Evolutionary conservation across 2,888 invertebrate species (phyloP).

Genomic region (Deilephila porcellus): DNA sequence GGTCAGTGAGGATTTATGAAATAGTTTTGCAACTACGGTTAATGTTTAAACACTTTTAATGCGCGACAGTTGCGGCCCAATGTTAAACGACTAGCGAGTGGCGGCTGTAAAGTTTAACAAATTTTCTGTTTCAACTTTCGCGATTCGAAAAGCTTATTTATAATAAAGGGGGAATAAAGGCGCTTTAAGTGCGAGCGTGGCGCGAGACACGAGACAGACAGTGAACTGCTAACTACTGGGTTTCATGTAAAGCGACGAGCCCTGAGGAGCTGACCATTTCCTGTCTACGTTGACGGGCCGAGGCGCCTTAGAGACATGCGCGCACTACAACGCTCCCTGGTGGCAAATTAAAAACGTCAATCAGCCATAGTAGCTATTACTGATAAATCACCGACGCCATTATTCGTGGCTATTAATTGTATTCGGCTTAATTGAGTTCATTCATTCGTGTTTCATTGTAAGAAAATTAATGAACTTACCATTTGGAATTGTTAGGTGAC

Average conservation of each 20-base stretch:
- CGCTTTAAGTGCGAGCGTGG: neutral
- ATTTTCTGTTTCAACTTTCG: conserved; percentile 8
- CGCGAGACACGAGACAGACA: conserved; percentile 28
- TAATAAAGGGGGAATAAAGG: neutral
- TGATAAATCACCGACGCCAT: conserved; percentile 75
- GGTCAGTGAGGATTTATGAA: conserved; percentile 36
- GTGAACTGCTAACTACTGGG: conserved; percentile 45
- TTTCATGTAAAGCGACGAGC: conserved; percentile 44
- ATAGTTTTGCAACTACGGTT: conserved; percentile 26
- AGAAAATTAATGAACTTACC: conserved; percentile 66
- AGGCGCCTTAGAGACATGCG: conserved; percentile 53
- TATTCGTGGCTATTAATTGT: conserved; percentile 77
- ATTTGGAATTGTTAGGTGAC: conserved; percentile 56
- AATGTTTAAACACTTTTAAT: conserved; percentile 26
- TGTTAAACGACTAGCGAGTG: conserved; percentile 22
- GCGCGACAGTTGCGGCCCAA: conserved; percentile 20
- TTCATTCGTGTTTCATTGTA: conserved; percentile 71
- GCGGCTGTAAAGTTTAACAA: conserved; percentile 17
- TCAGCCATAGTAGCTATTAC: conserved; percentile 71
- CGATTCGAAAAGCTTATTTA: neutral
- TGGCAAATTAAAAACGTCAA: conserved; percentile 79
- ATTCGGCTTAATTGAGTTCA: conserved; percentile 73
- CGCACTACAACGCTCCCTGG: conserved; percentile 49
- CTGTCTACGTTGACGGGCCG: conserved; percentile 57
- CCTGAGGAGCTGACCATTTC: conserved; percentile 52